Evolutionary conservation across 2,113 vertebrate species (phyloP).

Genomic region (Verasper variegatus): DNA sequence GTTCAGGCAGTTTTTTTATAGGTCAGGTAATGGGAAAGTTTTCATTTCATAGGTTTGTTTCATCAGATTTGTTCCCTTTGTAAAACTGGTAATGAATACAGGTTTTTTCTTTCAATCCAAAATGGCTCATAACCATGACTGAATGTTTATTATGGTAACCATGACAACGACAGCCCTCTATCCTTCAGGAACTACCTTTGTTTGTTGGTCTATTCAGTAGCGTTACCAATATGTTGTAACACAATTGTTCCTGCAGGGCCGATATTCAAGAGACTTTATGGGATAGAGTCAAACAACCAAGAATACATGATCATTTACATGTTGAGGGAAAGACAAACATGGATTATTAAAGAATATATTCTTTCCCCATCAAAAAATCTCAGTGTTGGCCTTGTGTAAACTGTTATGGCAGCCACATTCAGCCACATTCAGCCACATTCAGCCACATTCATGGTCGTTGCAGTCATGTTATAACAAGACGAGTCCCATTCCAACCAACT

Average conservation of each 20-base stretch:
- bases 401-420: background rate
- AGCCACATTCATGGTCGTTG: background rate
- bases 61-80: no score
- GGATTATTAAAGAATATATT: background rate
- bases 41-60: no score
- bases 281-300: background rate
- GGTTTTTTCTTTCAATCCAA: no score
- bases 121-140: no score
- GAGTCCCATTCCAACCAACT: slow-evolving; percentile 17
- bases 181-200: background rate
- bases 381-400: background rate
- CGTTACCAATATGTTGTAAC: no score
- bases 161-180: background rate
- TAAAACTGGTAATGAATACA: no score
- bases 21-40: no score
- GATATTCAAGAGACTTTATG: background rate
- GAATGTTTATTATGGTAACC: background rate
- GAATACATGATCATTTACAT: background rate
- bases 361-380: background rate
- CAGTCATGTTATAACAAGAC: background rate
- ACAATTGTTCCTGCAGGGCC: no score
- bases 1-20: no score
- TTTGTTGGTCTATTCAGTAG: no score
- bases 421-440: background rate
- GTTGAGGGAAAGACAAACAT: background rate